Base-by-base conservation (phyloP, 2,113 vertebrate genomes). In the Trogon melanurus region DNA sequence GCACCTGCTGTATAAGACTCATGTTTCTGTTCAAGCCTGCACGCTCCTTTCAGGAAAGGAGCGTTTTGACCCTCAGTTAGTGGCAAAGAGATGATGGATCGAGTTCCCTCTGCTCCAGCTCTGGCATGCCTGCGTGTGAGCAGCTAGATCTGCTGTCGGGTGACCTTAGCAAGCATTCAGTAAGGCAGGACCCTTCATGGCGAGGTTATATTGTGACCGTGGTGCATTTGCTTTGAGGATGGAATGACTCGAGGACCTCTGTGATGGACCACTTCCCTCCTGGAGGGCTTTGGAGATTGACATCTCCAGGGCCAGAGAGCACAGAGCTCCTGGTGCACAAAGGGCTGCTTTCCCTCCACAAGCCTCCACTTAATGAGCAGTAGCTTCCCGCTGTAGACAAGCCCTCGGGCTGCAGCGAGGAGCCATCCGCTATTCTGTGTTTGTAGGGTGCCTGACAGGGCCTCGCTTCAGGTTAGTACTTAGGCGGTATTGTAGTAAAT, bases 331-430 rank as follows among this genome's bases (percentile, higher is more conserved):
- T 5, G 1, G 34, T 14, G 36, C 67, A 74, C 67, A 71, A 44
- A 60, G 60, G 60, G 38, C 51, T 0, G 0, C 76, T 81, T 65
- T 71, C 34, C 56, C 57, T 18, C 22, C 65, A 29, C 86, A 57
- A 65, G 64, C 29, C 38, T 93, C 78, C 69, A 6, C 74, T 91
- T 95, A 97, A 93, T 78, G 92, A 97, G 92, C 85, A 53, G 61
- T 15, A 78, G 8, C 64, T 70, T 88, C n/a, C 88, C 53, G 45
- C 45, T 0, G 0, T 16, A 45, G 75, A 71, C 72, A 54, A 79
- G 47, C 38, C 61, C 34, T 66, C 2, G 6, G 92, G 45, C 90
- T 74, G 76, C 2, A 1, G 71, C 76, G 25, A 83, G 67, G 1
- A 2, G 57, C 85, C 51, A 30, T 90, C 57, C 4, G 3, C 92